phyloP scores from a whole-genome alignment of 2,888 invertebrate genomes.

The Sarcophaga subvicina region DNA sequence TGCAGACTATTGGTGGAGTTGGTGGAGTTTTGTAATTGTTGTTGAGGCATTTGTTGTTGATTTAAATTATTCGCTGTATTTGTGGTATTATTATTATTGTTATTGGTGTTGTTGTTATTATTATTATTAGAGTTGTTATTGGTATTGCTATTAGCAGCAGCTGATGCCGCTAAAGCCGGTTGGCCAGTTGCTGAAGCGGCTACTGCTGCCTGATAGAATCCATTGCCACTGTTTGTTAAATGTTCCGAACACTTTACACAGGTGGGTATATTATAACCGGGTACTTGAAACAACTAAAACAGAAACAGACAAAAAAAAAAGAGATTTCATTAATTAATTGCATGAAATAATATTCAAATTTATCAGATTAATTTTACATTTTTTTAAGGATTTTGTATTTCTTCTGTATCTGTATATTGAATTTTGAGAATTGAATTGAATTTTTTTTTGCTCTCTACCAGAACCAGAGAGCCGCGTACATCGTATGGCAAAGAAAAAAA shows the following conservation, averaged over 20 bases:
- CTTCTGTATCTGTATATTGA: too few species aligned
- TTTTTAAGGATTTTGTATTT: too few species aligned
- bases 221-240: slow-evolving; percentile 78
- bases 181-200: slow-evolving; percentile 74
- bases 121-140: slow-evolving; percentile 60
- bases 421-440: not conserved
- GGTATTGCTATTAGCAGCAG: slow-evolving; percentile 70
- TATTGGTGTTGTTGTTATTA: slow-evolving; percentile 58
- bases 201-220: slow-evolving; percentile 80
- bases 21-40: slow-evolving; percentile 75
- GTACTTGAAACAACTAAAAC: slow-evolving; percentile 81
- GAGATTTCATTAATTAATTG: too few species aligned
- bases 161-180: slow-evolving; percentile 74
- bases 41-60: slow-evolving; percentile 74
- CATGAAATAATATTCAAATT: too few species aligned
- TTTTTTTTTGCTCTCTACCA: not conserved
- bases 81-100: slow-evolving; percentile 53
- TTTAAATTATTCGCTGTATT: slow-evolving; percentile 74
- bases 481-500: slow-evolving; percentile 16
- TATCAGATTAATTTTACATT: too few species aligned
- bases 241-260: slow-evolving; percentile 82
- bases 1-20: slow-evolving; percentile 80
- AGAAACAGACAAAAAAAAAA: not conserved
- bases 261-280: slow-evolving; percentile 82
- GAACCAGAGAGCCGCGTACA: not conserved